A percentile compares a stretch with the other conserved stretches of the same genome.
These are phyloP conservation scores for Brachionus manjavacas DNA, from an alignment of 1,140 invertebrate species.

Conservation along the genomic window DNA sequence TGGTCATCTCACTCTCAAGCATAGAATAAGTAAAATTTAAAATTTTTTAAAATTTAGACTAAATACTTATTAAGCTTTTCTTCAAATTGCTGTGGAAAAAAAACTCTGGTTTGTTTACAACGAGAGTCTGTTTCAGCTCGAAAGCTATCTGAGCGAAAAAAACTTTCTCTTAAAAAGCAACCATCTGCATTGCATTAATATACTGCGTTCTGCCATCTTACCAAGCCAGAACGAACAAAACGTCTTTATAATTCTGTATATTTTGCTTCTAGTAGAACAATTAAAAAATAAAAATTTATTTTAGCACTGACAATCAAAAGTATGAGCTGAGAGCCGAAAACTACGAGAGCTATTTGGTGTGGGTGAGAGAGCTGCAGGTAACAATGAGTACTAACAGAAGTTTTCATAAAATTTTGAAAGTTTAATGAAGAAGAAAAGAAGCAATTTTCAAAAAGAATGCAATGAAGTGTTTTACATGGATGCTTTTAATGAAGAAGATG, in stretches of 20 bases:
- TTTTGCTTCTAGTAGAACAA: background rate
- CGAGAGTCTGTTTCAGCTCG: background rate
- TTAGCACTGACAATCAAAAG: slow-evolving; percentile 54
- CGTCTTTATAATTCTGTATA: slow-evolving; percentile 23
- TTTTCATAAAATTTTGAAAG: background rate
- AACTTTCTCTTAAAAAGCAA: background rate
- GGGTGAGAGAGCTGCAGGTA: slow-evolving; percentile 56
- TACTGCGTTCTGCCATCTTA: slow-evolving; percentile 1
- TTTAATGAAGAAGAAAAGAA: slow-evolving; percentile 11
- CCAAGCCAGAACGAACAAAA: background rate
- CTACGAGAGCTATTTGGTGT: slow-evolving; percentile 59
- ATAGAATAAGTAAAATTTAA: background rate
- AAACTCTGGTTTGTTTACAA: slow-evolving; percentile 18
- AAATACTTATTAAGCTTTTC: background rate
- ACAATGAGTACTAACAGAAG: background rate
- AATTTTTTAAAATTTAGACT: background rate
- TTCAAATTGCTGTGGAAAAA: background rate
- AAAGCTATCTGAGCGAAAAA: slow-evolving; percentile 25
- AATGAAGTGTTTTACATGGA: background rate
- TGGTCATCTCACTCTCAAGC: slow-evolving; percentile 24
- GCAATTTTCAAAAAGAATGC: background rate
- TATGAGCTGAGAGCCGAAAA: slow-evolving; percentile 56
- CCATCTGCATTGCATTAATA: background rate
- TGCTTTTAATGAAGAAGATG: background rate
- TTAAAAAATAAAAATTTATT: background rate